phyloP scores from a whole-genome alignment of 2,797 vertebrate genomes.

The Miopithecus talapoin region DNA sequence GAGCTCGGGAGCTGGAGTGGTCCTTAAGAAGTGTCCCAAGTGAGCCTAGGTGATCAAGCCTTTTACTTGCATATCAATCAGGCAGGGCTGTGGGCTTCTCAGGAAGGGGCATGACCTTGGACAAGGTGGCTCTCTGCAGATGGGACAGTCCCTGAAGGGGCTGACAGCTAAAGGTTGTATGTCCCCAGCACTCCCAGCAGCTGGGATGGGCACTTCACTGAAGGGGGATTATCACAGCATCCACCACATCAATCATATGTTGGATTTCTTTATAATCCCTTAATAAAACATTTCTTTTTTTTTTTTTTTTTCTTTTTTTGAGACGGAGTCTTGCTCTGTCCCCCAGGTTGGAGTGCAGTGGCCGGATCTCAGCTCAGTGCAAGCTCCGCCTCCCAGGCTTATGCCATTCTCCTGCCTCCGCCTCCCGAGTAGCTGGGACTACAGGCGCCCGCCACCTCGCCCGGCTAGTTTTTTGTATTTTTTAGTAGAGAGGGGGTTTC shows the following conservation, averaged over 20 bases:
- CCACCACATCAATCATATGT: not conserved
- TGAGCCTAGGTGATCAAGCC: not conserved
- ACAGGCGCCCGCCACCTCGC: no score
- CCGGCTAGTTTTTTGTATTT: no score
- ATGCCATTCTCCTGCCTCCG: no score
- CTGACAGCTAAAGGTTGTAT: not conserved
- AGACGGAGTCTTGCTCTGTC: no score
- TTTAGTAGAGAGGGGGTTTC: no score
- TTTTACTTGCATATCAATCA: not conserved
- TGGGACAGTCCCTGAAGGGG: not conserved
- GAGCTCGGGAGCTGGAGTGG: not conserved
- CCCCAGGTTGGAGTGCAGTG: no score
- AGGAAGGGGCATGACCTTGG: not conserved
- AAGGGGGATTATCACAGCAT: not conserved
- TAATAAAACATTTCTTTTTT: not conserved
- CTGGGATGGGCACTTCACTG: not conserved
- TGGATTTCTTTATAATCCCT: not conserved
- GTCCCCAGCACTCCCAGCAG: not conserved
- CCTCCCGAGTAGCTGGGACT: no score
- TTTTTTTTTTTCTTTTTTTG: no score
- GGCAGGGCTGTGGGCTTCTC: not conserved
- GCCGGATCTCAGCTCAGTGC: no score
- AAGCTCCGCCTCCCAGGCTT: no score
- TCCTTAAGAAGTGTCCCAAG: not conserved
- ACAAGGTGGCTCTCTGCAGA: not conserved